A percentile compares a stretch with the other conserved stretches of the same genome.
Conservation (phyloP, 1,140 invertebrate genomes). For the Lasioglossum baleicum region DNA sequence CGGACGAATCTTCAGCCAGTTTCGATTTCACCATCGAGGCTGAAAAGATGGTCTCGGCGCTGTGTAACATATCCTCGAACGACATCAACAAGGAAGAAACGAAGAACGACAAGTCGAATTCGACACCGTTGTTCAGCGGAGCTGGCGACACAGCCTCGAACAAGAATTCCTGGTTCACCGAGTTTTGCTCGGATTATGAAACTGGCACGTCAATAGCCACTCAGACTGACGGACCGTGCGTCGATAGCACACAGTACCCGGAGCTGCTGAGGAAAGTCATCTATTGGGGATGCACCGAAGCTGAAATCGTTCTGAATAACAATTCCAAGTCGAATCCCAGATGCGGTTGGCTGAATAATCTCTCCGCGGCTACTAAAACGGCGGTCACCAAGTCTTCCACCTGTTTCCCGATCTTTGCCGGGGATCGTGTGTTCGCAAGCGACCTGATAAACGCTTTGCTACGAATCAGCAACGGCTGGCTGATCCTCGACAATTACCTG, state of each 20-base stretch:
- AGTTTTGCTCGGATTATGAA: constrained; percentile 57
- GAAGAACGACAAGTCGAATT: constrained; percentile 40
- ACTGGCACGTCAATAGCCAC: constrained; percentile 56
- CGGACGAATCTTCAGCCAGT: constrained; percentile 70
- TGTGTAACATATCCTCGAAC: constrained; percentile 71
- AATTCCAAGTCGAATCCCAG: constrained; percentile 37
- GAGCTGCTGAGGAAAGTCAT: constrained; percentile 68
- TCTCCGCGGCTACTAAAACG: constrained; percentile 70
- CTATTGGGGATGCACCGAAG: constrained; percentile 71
- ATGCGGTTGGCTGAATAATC: constrained; percentile 63
- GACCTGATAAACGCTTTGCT: constrained; percentile 73
- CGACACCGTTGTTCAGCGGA: constrained; percentile 46
- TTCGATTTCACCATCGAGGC: constrained; percentile 76
- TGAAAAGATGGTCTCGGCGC: constrained; percentile 75
- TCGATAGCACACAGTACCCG: constrained; percentile 53
- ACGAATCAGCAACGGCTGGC: constrained; percentile 75
- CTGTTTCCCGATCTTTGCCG: constrained; percentile 70
- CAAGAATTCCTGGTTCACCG: constrained; percentile 60
- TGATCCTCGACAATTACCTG: constrained; percentile 74
- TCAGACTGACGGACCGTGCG: constrained; percentile 60
- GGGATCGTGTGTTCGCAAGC: constrained; percentile 65
- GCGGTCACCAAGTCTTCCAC: constrained; percentile 72
- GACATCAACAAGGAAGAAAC: constrained; percentile 60
- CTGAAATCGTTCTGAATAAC: constrained; percentile 65
- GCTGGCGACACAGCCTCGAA: constrained; percentile 61